These are phyloP conservation scores for Stenurella melanura DNA, from an alignment of 2,888 invertebrate species.

Conservation along the genomic window DNA sequence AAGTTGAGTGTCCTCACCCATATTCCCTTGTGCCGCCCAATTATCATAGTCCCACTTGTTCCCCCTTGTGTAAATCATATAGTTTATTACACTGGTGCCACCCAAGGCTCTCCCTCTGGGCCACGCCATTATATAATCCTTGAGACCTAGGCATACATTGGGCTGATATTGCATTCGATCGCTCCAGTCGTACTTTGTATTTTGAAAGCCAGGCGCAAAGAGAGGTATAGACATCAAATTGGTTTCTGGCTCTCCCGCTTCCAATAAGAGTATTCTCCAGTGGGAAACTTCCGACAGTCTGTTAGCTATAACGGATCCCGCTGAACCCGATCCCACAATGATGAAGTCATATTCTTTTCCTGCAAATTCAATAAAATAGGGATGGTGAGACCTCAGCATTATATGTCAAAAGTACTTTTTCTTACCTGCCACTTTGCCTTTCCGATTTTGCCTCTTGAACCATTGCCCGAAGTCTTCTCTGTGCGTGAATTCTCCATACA, in stretches of 20 bases:
- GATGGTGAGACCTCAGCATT: not conserved
- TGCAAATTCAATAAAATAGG: not conserved
- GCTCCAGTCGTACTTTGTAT: slow-evolving; percentile 69
- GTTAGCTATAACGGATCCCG: slow-evolving; percentile 82
- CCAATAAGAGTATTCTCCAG: slow-evolving; percentile 34
- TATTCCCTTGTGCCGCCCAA: slow-evolving; percentile 82
- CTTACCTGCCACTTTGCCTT: not conserved
- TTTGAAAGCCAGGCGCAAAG: slow-evolving; percentile 21
- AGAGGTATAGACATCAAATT: slow-evolving; percentile 25
- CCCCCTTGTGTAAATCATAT: slow-evolving; percentile 85
- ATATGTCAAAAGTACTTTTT: not conserved
- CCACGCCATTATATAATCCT: slow-evolving; percentile 67
- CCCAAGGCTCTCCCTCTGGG: slow-evolving; percentile 78
- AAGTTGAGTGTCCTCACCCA: slow-evolving; percentile 52
- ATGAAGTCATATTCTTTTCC: slow-evolving; percentile 82
- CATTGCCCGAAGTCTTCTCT: slow-evolving; percentile 24
- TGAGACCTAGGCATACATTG: slow-evolving; percentile 46
- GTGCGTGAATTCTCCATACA: not conserved
- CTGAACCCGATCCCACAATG: slow-evolving; percentile 88
- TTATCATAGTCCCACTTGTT: slow-evolving; percentile 80
- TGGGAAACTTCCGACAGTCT: slow-evolving; percentile 27
- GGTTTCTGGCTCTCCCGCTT: slow-evolving; percentile 33
- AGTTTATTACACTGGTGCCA: slow-evolving; percentile 78
- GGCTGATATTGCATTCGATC: slow-evolving; percentile 68
- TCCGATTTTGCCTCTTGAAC: not conserved